Evolutionary conservation across 2,888 invertebrate species (phyloP).

Genomic region (Prosapia bicincta): DNA sequence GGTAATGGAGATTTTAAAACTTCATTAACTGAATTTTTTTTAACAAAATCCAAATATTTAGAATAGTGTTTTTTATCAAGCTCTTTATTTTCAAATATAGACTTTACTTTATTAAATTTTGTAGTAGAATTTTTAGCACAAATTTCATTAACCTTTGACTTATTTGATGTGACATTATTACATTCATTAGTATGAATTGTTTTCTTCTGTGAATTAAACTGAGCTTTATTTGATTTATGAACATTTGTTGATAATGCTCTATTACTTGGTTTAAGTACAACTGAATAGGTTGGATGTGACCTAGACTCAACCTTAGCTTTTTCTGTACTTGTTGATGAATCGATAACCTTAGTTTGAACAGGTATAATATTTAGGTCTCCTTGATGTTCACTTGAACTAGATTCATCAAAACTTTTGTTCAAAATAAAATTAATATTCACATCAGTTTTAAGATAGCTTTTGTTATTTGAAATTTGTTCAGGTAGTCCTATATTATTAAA

Average conservation of each 20-base stretch:
- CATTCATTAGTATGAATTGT: background rate
- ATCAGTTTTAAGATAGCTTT: background rate
- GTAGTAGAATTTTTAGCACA: too few species aligned
- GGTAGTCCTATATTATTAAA: background rate
- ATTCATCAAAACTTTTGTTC: background rate
- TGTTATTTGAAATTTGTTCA: background rate
- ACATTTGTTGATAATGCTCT: background rate
- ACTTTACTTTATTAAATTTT: background rate
- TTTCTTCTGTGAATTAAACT: background rate
- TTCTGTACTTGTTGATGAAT: background rate
- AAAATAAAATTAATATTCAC: background rate
- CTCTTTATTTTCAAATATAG: background rate
- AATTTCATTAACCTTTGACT: background rate
- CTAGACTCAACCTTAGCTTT: background rate
- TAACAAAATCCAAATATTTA: background rate
- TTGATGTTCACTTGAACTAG: background rate
- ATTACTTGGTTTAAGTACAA: conserved; percentile 1
- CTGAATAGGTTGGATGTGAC: background rate
- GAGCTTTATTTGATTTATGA: background rate
- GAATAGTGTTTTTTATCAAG: background rate
- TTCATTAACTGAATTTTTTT: conserved; percentile 58
- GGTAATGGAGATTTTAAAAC: conserved; percentile 66
- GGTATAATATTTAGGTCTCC: background rate
- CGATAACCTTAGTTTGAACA: background rate
- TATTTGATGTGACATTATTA: background rate